Conservation (phyloP, 1,140 invertebrate genomes). For the Zaprionus davidi region DNA sequence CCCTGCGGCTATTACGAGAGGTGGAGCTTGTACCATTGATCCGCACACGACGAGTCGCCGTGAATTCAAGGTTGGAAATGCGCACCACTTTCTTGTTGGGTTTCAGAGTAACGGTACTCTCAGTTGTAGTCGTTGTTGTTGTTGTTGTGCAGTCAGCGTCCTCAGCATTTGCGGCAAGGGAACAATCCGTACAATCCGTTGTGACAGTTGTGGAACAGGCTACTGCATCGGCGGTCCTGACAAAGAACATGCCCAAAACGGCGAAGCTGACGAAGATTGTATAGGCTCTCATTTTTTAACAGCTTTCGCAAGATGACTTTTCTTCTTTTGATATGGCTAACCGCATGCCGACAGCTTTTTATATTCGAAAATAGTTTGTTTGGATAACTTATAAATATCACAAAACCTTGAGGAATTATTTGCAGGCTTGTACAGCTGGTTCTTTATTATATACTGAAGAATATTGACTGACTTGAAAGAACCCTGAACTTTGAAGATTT, state of each 20-base stretch:
- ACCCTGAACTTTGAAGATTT: no score
- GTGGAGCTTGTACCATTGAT: conserved; percentile 9
- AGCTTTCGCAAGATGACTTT: no score
- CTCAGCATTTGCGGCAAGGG: neutral
- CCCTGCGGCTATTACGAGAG: no score
- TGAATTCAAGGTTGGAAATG: conserved; percentile 30
- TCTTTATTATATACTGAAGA: no score
- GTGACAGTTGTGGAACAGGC: conserved; percentile 15
- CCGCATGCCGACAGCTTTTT: no score
- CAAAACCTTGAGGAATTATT: no score
- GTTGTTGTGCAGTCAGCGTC: conserved; percentile 22
- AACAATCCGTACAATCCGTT: conserved; percentile 24
- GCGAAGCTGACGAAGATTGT: conserved; percentile 10
- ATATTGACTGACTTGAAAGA: no score
- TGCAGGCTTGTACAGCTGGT: no score
- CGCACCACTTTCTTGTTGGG: conserved; percentile 14
- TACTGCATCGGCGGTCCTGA: conserved; percentile 16
- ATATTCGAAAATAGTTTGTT: no score
- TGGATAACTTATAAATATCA: no score
- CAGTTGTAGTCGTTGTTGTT: conserved; percentile 6
- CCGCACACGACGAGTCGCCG: conserved; percentile 26
- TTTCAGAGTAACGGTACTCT: neutral
- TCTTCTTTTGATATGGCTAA: no score
- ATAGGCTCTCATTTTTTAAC: neutral
- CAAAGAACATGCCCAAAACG: conserved; percentile 8